These are phyloP conservation scores for Lepilemur ruficaudatus DNA, from an alignment of 2,797 vertebrate species.

Conservation along the genomic window DNA sequence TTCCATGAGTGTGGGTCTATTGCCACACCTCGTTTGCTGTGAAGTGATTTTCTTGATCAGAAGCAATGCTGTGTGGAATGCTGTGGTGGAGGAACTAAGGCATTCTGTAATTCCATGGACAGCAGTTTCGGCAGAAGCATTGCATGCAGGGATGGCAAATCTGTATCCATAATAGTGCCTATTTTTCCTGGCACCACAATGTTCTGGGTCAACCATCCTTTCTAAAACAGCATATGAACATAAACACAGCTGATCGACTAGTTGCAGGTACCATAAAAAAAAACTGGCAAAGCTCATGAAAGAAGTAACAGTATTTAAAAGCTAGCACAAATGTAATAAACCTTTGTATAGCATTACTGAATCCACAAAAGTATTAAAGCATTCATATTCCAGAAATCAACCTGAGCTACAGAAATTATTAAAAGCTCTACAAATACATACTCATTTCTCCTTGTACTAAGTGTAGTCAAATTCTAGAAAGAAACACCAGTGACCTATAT, in stretches of 20 bases:
- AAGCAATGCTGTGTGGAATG: neutral
- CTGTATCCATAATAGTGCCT: neutral
- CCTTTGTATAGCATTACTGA: neutral
- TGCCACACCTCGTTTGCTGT: neutral
- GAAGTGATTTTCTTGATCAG: neutral
- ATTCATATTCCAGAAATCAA: slow-evolving; percentile 36
- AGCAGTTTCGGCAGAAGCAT: neutral
- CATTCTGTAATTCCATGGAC: neutral
- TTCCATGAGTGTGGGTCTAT: too few relatives aligned
- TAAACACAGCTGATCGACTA: slow-evolving; percentile 24
- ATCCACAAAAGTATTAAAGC: neutral
- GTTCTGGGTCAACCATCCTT: slow-evolving; percentile 22
- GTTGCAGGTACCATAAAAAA: neutral
- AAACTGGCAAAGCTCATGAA: slow-evolving; percentile 16
- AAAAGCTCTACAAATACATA: slow-evolving; percentile 4
- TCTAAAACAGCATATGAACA: slow-evolving; percentile 16
- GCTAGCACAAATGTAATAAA: slow-evolving; percentile 14
- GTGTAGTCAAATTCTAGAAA: slow-evolving; percentile 16
- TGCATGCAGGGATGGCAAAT: neutral
- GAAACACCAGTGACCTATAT: slow-evolving; percentile 38
- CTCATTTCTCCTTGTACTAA: neutral
- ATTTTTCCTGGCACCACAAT: neutral
- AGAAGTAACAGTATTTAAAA: slow-evolving; percentile 50
- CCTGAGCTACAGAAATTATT: slow-evolving; percentile 16
- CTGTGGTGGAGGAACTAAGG: neutral